Percentiles rank a stretch among this genome's conserved stretches.
phyloP scores from a whole-genome alignment of 2,113 vertebrate genomes.

The Mionectes macconnelli region DNA sequence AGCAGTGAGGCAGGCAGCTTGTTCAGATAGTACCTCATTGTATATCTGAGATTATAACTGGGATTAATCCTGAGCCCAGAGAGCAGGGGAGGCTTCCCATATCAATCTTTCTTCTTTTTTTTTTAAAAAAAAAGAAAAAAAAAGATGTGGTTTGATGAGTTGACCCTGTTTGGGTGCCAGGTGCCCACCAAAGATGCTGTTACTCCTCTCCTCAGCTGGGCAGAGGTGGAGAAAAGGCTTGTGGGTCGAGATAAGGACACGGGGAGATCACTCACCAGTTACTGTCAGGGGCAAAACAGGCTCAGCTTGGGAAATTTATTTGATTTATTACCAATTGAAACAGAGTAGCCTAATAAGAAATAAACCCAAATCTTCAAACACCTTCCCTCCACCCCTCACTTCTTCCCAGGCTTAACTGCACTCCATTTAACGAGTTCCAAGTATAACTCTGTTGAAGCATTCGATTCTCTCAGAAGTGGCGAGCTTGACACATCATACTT shows the following conservation, averaged over 20 bases:
- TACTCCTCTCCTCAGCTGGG: background rate
- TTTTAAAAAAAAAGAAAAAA: background rate
- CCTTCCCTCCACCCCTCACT: background rate
- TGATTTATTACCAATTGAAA: background rate
- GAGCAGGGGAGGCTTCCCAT: background rate
- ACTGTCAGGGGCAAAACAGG: background rate
- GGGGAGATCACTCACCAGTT: background rate
- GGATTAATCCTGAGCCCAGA: background rate
- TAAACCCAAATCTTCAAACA: background rate
- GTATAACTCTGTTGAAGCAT: fast-evolving
- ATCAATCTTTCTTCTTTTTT: background rate
- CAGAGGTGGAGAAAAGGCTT: background rate
- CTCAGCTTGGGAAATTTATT: background rate
- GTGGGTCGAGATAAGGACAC: background rate
- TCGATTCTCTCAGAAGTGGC: background rate
- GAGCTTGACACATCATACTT: background rate
- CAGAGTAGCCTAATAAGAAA: background rate
- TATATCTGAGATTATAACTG: background rate
- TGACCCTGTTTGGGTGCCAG: background rate
- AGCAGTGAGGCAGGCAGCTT: background rate
- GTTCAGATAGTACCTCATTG: background rate
- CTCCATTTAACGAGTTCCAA: background rate
- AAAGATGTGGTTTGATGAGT: background rate
- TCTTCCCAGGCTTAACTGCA: background rate
- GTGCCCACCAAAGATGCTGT: background rate